phyloP scores from a whole-genome alignment of 1,140 invertebrate species.

The Lepidurus arcticus region DNA sequence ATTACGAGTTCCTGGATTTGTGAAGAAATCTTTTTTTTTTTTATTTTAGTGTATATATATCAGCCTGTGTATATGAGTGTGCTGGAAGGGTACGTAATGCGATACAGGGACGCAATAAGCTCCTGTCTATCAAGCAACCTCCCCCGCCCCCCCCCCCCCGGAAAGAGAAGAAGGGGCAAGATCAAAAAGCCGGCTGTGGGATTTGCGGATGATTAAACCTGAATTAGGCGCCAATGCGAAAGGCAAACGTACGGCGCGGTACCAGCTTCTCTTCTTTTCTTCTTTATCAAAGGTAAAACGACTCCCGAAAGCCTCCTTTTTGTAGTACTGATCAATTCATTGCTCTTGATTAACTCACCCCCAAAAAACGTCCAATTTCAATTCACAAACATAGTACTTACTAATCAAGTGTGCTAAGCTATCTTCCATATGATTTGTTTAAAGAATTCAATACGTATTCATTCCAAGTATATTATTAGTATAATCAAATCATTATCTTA shows the following conservation, averaged over 20 bases:
- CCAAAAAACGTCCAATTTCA: neutral
- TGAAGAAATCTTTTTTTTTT: neutral
- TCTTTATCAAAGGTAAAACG: neutral
- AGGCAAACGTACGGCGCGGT: neutral
- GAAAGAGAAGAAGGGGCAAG: neutral
- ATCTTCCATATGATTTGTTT: too few species aligned
- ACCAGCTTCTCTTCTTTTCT: neutral
- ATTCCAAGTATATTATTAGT: too few species aligned
- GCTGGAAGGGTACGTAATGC: neutral
- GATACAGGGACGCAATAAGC: constrained; percentile 13
- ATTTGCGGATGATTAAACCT: constrained; percentile 19
- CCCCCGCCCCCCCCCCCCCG: neutral
- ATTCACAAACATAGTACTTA: neutral
- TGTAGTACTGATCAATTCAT: neutral
- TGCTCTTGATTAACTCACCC: neutral
- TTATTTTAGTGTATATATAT: neutral
- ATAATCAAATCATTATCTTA: too few species aligned
- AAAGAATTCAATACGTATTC: too few species aligned
- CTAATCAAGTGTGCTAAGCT: too few species aligned
- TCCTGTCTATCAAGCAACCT: constrained; percentile 4
- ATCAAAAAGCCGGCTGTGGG: constrained; percentile 12
- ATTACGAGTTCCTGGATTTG: neutral
- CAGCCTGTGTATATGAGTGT: neutral
- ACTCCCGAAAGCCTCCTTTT: neutral
- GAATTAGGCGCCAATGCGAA: neutral